Percentiles rank a stretch among this genome's conserved stretches.
Conservation (phyloP, 2,797 vertebrate genomes). For the Pogonophryne albipinna region DNA sequence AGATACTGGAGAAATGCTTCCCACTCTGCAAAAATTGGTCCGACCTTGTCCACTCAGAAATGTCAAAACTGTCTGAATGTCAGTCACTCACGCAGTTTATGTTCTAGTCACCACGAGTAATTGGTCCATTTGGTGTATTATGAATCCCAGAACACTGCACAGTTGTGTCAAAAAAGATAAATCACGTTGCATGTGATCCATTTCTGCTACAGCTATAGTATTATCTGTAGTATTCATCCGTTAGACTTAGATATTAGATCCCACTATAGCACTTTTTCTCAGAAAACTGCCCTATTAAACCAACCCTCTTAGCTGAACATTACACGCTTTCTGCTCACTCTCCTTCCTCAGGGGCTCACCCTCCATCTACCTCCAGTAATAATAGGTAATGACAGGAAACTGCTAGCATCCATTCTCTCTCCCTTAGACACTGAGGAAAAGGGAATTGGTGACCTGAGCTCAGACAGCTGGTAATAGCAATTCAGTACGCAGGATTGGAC, state of each 20-base stretch:
- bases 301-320: conserved; percentile 11
- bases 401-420: conserved; percentile 50
- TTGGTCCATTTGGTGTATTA: conserved; percentile 29
- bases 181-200: background rate
- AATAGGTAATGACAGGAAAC: conserved; percentile 65
- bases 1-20: conserved; percentile 35
- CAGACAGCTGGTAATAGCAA: conserved; percentile 66
- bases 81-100: conserved; percentile 22
- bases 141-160: conserved; percentile 21
- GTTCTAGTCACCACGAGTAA: conserved; percentile 21
- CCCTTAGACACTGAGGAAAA: conserved; percentile 42
- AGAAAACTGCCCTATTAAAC: conserved; percentile 17
- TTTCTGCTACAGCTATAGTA: too few relatives aligned
- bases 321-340: conserved; percentile 3
- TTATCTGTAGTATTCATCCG: too few relatives aligned
- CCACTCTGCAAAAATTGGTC: conserved; percentile 25
- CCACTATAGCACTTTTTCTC: background rate
- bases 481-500: conserved; percentile 56
- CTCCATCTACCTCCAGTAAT: conserved; percentile 46
- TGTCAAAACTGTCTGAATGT: conserved; percentile 21
- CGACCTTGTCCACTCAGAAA: conserved; percentile 42
- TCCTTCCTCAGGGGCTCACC: background rate
- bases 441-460: conserved; percentile 55
- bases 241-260: conserved; percentile 12
- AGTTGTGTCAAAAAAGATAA: conserved; percentile 8